Evolutionary conservation across 1,140 invertebrate species (phyloP), one percentile per base, ranked within the genome.

Genomic region (Metopolophium dirhodum): DNA sequence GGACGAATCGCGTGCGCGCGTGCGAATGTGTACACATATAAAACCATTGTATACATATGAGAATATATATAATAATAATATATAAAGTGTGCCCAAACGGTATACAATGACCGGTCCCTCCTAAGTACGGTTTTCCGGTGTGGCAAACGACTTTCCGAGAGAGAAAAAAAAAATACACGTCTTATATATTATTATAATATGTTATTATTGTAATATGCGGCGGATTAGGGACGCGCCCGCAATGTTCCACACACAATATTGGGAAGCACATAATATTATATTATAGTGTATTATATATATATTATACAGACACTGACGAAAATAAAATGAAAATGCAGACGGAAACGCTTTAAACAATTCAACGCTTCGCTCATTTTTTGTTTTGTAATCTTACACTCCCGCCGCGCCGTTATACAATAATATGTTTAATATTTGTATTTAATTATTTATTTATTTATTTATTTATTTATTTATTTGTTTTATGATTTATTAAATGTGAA

Each of bases 91-190:
- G n/a, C 49, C 47, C 86, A n/a, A 89, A 89, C 49, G 87, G 18
- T 47, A n/a, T 51, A 51, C 47, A 89, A 54, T 54, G 87, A 51
- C 87, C 87, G 41, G 47, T 54, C 49, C 49, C 49, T 30, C n/a
- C 35, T 89, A 89, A 89, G 87, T 89, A 89, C 87, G 49, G 47
- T 54, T 89, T 89, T 89, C 87, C 87, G 87, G 87, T 37, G 47
- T 54, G 87, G 87, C n/a, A 30, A 49, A 89, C 49, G 87, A 89
- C 87, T 54, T 51, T 89, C 37, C n/a, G 49, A 54, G 49, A 89
- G 49, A 37, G 47, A 54, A n/a, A 54, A 22, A 37, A 88, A 88
- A 54, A 54, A 54, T 18, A 51, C 26, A 26, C 86, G 86, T 47
- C 85, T 47, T 87, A n/a, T 47, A n/a, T 23, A 54, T 22, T 51